These are phyloP conservation scores for Pseudomugil tenellus DNA, from an alignment of 2,797 vertebrate genomes.

Conservation along the genomic window DNA sequence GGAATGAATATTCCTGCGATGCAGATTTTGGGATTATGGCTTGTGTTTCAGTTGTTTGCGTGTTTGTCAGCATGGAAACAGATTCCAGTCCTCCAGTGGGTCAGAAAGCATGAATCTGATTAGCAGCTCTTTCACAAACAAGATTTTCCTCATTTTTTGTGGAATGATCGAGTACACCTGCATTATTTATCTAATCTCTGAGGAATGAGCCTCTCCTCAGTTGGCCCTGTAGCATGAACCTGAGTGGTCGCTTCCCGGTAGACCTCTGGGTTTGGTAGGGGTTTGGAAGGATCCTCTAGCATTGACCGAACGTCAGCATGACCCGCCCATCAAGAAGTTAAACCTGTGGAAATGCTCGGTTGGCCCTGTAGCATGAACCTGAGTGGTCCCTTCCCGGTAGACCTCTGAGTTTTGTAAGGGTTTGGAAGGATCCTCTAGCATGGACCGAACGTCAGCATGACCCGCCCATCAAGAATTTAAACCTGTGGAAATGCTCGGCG, in stretches of 20 bases:
- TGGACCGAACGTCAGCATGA: too few species aligned
- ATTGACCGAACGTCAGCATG: too few species aligned
- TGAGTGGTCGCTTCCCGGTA: background rate
- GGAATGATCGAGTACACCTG: background rate
- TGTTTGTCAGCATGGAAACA: background rate
- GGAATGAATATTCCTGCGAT: constrained; percentile 22
- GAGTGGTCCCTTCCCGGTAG: background rate
- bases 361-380: too few species aligned
- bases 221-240: constrained; percentile 20
- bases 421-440: constrained; percentile 30
- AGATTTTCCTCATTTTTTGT: constrained; percentile 1
- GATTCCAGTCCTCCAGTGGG: background rate
- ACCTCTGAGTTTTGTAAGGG: too few species aligned
- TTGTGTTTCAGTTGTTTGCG: constrained; percentile 12
- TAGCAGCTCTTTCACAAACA: constrained; percentile 14
- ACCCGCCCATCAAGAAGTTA: too few species aligned
- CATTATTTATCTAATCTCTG: background rate
- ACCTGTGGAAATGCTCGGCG: too few species aligned
- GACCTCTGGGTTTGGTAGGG: too few species aligned
- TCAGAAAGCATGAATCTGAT: constrained; percentile 35
- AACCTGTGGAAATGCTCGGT: too few species aligned
- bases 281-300: constrained; percentile 25
- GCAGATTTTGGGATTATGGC: background rate
- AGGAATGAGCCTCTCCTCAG: background rate
- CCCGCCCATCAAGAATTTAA: too few species aligned